Percentiles rank a stretch among this genome's conserved stretches.
Evolutionary conservation across 2,888 invertebrate species (phyloP).

Genomic region (Habroteleia sp.): DNA sequence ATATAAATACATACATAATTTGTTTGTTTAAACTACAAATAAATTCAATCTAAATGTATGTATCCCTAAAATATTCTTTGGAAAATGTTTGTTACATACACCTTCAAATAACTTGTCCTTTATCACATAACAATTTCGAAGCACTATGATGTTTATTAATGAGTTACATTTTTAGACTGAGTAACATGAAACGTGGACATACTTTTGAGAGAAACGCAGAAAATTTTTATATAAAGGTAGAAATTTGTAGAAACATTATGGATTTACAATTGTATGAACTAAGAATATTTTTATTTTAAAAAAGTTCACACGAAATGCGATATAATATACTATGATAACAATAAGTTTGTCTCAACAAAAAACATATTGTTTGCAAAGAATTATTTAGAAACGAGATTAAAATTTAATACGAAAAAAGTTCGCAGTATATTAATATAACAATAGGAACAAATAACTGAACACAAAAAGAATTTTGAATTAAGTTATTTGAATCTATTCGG

Average conservation of each 20-base stretch:
- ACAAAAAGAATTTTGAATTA: too few species aligned
- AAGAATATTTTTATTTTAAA: constrained; percentile 24
- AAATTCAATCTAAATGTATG: too few species aligned
- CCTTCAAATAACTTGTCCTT: not conserved
- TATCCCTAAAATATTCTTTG: constrained; percentile 10
- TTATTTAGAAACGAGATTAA: too few species aligned
- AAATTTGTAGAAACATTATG: constrained; percentile 45
- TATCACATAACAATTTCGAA: constrained; percentile 23
- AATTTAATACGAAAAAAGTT: too few species aligned
- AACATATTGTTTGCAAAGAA: not conserved
- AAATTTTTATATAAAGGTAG: constrained; percentile 47
- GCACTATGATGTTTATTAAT: not conserved
- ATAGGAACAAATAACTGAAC: too few species aligned
- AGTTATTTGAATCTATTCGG: too few species aligned
- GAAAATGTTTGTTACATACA: not conserved
- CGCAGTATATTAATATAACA: too few species aligned
- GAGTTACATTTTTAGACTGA: constrained; percentile 11
- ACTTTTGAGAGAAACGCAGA: constrained; percentile 27
- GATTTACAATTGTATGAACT: constrained; percentile 29
- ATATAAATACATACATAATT: too few species aligned
- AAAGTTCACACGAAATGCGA: too few species aligned
- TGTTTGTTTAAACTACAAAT: too few species aligned
- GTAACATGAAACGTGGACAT: constrained; percentile 27
- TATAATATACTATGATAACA: too few species aligned
- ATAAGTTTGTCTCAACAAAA: constrained; percentile 1